Conservation (phyloP, 2,113 vertebrate species). For the Procavia capensis region DNA sequence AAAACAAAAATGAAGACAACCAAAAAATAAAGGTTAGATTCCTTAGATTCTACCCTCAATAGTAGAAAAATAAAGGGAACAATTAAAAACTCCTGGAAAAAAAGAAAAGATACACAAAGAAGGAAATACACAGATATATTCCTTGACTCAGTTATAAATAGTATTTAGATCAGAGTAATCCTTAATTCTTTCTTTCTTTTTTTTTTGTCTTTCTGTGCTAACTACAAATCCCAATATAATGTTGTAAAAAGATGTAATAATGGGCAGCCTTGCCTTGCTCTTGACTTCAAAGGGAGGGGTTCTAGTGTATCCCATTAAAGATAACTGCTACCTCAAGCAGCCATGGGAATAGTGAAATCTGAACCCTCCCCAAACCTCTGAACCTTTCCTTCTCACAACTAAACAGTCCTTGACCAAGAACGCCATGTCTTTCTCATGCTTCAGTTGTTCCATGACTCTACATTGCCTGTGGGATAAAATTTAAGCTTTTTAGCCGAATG, state of each 20-base stretch:
- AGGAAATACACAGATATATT: background rate
- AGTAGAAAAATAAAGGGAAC: background rate
- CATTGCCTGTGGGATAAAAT: background rate
- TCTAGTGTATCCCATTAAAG: background rate
- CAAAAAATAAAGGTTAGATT: background rate
- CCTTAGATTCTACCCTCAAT: background rate
- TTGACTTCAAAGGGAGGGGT: background rate
- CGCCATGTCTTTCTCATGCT: background rate
- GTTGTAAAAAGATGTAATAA: background rate
- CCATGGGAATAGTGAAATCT: background rate
- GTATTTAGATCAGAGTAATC: background rate
- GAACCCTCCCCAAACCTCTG: background rate
- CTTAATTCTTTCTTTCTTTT: background rate
- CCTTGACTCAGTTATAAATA: background rate
- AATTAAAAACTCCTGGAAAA: slow-evolving; percentile 20
- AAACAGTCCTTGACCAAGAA: background rate
- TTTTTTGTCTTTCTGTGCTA: background rate
- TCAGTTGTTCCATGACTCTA: background rate
- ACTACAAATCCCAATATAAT: background rate
- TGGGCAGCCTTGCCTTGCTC: background rate
- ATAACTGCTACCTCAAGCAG: background rate
- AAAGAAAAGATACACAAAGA: background rate
- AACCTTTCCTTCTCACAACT: background rate
- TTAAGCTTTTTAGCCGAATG: background rate
- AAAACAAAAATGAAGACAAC: background rate